Percentiles rank a stretch among this genome's conserved stretches.
Conservation (phyloP, 2,888 invertebrate species). For the Venustoraphidia nigricollis region DNA sequence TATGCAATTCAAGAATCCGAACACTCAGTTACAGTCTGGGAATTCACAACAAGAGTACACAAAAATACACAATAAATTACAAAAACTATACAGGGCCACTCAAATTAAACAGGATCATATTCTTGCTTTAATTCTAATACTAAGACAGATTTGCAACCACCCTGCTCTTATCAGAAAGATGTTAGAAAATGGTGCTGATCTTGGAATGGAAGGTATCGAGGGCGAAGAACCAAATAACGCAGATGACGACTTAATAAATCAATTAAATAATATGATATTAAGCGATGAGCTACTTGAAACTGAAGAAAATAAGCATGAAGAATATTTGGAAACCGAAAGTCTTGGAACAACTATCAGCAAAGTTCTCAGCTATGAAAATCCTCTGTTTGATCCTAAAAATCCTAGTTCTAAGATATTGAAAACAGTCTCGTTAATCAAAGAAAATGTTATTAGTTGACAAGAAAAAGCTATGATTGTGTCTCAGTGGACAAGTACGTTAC, state of each 20-base stretch:
- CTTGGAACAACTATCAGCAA: slow-evolving; percentile 41
- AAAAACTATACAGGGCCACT: slow-evolving; percentile 35
- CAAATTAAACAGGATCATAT: slow-evolving; percentile 42
- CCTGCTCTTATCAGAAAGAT: slow-evolving; percentile 61
- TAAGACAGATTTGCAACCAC: slow-evolving; percentile 84
- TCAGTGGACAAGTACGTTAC: slow-evolving; percentile 78
- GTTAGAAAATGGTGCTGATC: slow-evolving; percentile 29
- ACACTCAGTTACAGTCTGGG: slow-evolving; percentile 4
- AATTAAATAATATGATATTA: slow-evolving; percentile 45
- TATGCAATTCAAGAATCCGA: background rate
- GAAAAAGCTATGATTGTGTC: slow-evolving; percentile 80
- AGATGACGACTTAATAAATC: slow-evolving; percentile 37
- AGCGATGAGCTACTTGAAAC: slow-evolving; percentile 20
- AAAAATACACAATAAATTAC: slow-evolving; percentile 47
- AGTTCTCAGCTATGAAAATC: slow-evolving; percentile 50
- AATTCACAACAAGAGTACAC: slow-evolving; percentile 34
- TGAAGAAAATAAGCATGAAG: slow-evolving; percentile 13
- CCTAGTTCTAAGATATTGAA: slow-evolving; percentile 54
- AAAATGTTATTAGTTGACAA: slow-evolving; percentile 32
- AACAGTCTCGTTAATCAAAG: slow-evolving; percentile 37
- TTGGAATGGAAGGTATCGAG: slow-evolving; percentile 21
- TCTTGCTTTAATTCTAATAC: slow-evolving; percentile 63
- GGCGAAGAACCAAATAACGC: slow-evolving; percentile 29
- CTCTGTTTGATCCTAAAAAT: slow-evolving; percentile 44
- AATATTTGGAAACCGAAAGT: slow-evolving; percentile 22